Evolutionary conservation across 2,113 vertebrate species (phyloP).

Genomic region (Ginglymostoma cirratum): DNA sequence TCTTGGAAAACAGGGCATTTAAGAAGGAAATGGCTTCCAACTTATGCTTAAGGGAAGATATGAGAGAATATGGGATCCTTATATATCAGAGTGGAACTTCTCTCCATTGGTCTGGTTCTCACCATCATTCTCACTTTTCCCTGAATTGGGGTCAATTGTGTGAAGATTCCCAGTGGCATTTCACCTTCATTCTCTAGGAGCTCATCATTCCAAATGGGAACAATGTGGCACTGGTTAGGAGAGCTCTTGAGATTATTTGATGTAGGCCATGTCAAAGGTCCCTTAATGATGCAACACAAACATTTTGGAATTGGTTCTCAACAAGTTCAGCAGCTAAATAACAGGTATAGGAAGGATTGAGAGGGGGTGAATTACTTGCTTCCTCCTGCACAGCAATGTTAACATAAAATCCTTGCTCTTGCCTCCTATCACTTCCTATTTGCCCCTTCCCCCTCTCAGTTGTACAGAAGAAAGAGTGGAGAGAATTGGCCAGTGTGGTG

Average conservation of each 20-base stretch:
- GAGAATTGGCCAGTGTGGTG: not conserved
- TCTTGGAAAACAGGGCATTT: not conserved
- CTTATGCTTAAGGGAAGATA: not conserved
- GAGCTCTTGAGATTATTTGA: not conserved
- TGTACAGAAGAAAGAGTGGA: not conserved
- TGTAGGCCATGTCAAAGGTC: not conserved
- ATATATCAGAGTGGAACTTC: not conserved
- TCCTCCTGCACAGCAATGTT: not conserved
- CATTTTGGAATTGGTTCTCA: not conserved
- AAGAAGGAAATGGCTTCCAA: not conserved
- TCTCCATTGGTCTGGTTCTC: not conserved
- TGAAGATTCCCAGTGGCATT: not conserved
- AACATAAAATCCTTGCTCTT: not conserved
- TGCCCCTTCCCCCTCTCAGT: not conserved
- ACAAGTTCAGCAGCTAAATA: too few species aligned
- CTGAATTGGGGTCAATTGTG: not conserved
- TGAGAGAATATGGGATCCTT: not conserved
- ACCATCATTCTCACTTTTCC: not conserved
- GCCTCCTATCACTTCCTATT: not conserved
- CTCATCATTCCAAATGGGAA: not conserved
- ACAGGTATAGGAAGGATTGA: not conserved
- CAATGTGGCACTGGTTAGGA: not conserved
- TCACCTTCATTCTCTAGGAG: not conserved
- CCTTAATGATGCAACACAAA: not conserved
- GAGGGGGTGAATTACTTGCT: not conserved